A percentile compares a stretch with the other conserved stretches of the same genome.
These are phyloP conservation scores for Desoria tigrina DNA, from an alignment of 2,888 invertebrate species.

Conservation along the genomic window DNA sequence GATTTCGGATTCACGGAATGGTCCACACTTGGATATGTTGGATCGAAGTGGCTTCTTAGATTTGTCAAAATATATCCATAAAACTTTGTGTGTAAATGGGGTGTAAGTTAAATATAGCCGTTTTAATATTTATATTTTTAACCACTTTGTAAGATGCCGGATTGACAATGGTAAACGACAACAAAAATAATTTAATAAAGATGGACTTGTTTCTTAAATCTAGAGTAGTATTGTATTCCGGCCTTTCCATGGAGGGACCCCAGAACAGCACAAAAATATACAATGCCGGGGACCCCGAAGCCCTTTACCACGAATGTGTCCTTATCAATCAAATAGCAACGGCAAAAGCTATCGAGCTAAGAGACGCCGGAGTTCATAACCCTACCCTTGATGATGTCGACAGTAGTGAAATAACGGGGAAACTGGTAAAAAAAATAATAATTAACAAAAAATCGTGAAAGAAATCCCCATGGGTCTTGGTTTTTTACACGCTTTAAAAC, in stretches of 20 bases:
- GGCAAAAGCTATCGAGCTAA: constrained; percentile 7
- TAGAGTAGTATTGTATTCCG: constrained; percentile 7
- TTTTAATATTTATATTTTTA: background rate
- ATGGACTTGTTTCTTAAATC: too few relatives aligned
- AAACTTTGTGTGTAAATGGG: constrained; percentile 23
- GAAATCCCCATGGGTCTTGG: background rate
- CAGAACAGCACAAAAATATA: background rate
- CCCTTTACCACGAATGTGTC: constrained; percentile 2
- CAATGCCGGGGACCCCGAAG: background rate
- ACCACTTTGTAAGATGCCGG: background rate
- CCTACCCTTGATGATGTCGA: background rate
- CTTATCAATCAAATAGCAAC: constrained; percentile 6
- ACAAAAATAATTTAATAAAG: too few relatives aligned
- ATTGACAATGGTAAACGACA: too few relatives aligned
- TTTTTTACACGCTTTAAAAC: background rate
- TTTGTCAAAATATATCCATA: constrained; percentile 6
- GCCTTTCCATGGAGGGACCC: background rate
- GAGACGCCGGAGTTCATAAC: background rate
- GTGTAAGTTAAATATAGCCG: constrained; percentile 12
- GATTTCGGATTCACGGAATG: constrained; percentile 5
- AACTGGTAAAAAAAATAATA: background rate
- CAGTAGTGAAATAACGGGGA: background rate
- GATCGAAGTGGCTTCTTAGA: constrained; percentile 19
- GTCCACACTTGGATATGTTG: background rate
- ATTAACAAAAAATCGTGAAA: background rate